A percentile compares a stretch with the other conserved stretches of the same genome.
These are phyloP conservation scores for Gallinago nigripennis DNA, from an alignment of 2,797 vertebrate genomes.

Conservation along the genomic window DNA sequence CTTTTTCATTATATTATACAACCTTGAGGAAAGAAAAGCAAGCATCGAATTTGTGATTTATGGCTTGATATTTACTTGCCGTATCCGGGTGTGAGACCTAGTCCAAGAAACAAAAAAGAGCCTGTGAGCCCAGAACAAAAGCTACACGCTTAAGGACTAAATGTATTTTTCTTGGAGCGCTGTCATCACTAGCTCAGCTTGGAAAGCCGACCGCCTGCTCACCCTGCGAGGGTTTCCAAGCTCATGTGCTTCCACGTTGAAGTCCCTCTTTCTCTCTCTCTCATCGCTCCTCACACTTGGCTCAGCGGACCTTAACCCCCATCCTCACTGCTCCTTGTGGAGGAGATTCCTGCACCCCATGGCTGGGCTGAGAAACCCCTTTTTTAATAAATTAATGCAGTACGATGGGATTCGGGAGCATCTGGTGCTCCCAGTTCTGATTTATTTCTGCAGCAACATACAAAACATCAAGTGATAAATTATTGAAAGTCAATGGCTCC, in stretches of 20 bases:
- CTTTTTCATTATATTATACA: constrained; percentile 53
- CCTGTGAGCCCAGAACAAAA: constrained; percentile 54
- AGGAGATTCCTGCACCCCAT: constrained; percentile 40
- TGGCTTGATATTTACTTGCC: constrained; percentile 58
- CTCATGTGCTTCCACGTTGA: constrained; percentile 16
- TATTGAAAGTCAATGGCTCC: constrained; percentile 60
- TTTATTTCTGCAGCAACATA: constrained; percentile 69
- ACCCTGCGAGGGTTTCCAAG: constrained; percentile 16
- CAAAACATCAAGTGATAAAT: constrained; percentile 65
- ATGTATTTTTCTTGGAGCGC: constrained; percentile 44
- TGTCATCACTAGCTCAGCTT: constrained; percentile 38
- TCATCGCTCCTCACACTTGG: not conserved
- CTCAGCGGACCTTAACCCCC: constrained; percentile 23
- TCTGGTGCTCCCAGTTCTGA: constrained; percentile 67
- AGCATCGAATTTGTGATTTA: constrained; percentile 56
- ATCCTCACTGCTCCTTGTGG: not conserved
- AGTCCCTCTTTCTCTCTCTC: not conserved
- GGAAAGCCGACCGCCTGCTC: constrained; percentile 46
- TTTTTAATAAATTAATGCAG: constrained; percentile 67
- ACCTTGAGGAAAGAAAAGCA: constrained; percentile 68
- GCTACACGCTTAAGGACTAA: constrained; percentile 21
- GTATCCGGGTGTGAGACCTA: constrained; percentile 45
- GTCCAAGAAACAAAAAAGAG: constrained; percentile 54
- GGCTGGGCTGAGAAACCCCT: constrained; percentile 11
- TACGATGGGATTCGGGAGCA: constrained; percentile 27